A percentile compares a stretch with the other conserved stretches of the same genome.
These are phyloP conservation scores for Drosophila willistoni DNA, from an alignment of 1,140 invertebrate species.

Conservation along the genomic window DNA sequence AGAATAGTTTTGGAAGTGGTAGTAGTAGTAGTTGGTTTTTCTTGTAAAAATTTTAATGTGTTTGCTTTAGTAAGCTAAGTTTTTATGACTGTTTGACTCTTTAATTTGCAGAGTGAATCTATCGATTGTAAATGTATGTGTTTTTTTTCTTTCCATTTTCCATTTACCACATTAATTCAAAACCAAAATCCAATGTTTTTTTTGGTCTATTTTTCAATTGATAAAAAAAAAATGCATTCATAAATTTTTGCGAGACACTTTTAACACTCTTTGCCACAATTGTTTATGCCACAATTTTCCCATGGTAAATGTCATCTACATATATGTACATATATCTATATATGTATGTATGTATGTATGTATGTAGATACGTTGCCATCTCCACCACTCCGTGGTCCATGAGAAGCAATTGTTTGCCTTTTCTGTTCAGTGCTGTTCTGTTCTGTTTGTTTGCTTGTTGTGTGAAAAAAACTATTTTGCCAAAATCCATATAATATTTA, in stretches of 20 bases:
- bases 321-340: neutral
- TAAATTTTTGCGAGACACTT: conserved; percentile 2
- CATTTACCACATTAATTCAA: neutral
- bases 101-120: no score
- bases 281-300: neutral
- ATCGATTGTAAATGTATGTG: no score
- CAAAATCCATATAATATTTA: conserved; percentile 35
- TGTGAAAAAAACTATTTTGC: conserved; percentile 22
- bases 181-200: neutral
- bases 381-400: neutral
- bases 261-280: neutral
- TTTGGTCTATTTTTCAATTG: neutral
- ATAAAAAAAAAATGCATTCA: neutral
- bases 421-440: conserved; percentile 21
- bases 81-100: no score
- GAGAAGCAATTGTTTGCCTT: conserved; percentile 48
- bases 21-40: no score
- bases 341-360: neutral
- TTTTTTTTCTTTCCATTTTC: no score
- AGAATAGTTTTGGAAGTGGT: no score
- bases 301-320: neutral
- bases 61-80: no score
- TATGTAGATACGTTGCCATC: neutral
- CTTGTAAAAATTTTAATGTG: no score
- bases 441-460: neutral